A percentile compares a stretch with the other conserved stretches of the same genome.
Conservation (phyloP, 2,113 vertebrate genomes). For the Chunga burmeisteri region DNA sequence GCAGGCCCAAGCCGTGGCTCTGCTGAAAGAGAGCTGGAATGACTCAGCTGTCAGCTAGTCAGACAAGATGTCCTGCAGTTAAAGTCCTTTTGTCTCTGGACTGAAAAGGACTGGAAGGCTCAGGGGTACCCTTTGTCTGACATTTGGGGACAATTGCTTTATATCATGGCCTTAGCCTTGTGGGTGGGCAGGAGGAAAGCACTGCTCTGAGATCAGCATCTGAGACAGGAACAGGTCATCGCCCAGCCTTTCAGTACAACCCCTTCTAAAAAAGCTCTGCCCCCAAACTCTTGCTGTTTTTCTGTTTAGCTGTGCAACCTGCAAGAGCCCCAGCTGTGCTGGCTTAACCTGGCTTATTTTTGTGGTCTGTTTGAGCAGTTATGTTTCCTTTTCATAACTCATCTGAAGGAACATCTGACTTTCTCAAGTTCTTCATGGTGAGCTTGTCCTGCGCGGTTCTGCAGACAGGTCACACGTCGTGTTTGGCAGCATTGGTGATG, state of each 20-base stretch:
- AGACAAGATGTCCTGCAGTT: not conserved
- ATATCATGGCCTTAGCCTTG: not conserved
- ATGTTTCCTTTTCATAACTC: not conserved
- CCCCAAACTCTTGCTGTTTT: not conserved
- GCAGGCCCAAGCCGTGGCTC: not conserved
- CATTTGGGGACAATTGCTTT: not conserved
- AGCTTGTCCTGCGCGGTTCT: not conserved
- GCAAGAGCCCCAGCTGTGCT: not conserved
- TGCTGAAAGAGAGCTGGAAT: not conserved
- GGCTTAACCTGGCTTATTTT: not conserved
- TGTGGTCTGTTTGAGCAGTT: conserved; percentile 6
- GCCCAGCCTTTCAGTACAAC: not conserved
- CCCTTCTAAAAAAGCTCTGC: not conserved
- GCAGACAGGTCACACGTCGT: not conserved
- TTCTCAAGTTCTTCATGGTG: not conserved
- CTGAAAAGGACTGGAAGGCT: not conserved
- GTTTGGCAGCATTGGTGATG: not conserved
- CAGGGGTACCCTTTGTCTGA: not conserved
- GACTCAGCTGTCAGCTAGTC: not conserved
- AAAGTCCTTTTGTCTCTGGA: not conserved
- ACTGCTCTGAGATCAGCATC: not conserved
- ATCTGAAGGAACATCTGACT: conserved; percentile 31
- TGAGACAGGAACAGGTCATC: not conserved
- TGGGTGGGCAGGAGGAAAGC: not conserved
- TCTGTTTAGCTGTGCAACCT: not conserved